Conservation (phyloP, 2,797 vertebrate genomes). For the Lutjanus argentimaculatus region DNA sequence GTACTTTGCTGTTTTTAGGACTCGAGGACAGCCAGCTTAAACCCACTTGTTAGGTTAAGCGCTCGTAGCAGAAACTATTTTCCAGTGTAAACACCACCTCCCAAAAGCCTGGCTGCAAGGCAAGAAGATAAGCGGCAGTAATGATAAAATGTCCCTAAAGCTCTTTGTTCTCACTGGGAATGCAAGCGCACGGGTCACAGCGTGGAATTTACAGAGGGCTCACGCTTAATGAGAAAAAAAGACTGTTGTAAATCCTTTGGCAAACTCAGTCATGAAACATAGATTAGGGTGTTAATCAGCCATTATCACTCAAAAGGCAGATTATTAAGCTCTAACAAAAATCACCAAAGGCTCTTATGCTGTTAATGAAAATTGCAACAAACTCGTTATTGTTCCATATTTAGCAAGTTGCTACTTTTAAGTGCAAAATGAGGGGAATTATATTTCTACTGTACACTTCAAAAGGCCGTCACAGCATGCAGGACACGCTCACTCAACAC, state of each 20-base stretch:
- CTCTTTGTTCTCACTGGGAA: conserved; percentile 46
- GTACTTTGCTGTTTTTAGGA: conserved; percentile 24
- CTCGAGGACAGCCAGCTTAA: conserved; percentile 16
- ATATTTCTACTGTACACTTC: conserved; percentile 42
- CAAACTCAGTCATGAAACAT: conserved; percentile 48
- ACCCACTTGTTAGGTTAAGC: conserved; percentile 30
- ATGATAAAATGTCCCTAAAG: conserved; percentile 38
- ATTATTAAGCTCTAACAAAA: conserved; percentile 22
- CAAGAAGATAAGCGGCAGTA: conserved; percentile 47
- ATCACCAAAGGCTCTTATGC: conserved; percentile 13
- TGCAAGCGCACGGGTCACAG: conserved; percentile 48
- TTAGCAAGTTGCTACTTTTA: conserved; percentile 26
- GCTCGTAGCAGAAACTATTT: conserved; percentile 39
- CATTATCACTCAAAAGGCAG: conserved; percentile 46
- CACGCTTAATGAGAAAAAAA: conserved; percentile 52
- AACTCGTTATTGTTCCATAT: conserved; percentile 55
- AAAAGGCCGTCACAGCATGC: conserved; percentile 46
- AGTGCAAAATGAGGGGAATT: conserved; percentile 24
- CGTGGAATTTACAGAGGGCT: conserved; percentile 58
- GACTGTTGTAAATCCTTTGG: conserved; percentile 42
- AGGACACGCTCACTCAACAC: conserved; percentile 56
- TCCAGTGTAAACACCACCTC: conserved; percentile 51
- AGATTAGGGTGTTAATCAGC: conserved; percentile 56
- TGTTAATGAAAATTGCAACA: conserved; percentile 49
- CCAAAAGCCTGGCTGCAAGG: conserved; percentile 28